These are phyloP conservation scores for Conchocele bisecta DNA, from an alignment of 2,888 invertebrate genomes.

Conservation along the genomic window DNA sequence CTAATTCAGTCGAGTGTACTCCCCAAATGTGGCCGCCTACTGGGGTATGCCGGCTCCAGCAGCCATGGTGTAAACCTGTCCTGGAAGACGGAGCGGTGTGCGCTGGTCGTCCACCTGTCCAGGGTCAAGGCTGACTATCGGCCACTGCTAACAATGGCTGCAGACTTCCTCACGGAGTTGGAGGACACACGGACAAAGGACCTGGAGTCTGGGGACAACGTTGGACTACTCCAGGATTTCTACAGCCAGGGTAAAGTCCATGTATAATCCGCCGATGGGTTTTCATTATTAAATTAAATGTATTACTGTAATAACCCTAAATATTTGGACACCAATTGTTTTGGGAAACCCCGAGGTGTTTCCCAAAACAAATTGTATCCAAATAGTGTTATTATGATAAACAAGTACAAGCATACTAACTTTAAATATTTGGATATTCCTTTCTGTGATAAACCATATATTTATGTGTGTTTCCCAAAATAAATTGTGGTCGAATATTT, in stretches of 20 bases:
- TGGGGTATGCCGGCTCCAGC: conserved; percentile 86
- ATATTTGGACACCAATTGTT: no score
- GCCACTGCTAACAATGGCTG: conserved; percentile 51
- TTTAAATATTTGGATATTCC: no score
- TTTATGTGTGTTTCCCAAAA: no score
- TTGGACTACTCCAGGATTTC: conserved; percentile 61
- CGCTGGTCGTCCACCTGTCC: conserved; percentile 79
- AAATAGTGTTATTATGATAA: no score
- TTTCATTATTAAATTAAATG: no score
- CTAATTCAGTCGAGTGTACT: conserved; percentile 83
- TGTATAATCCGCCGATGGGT: no score
- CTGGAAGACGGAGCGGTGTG: conserved; percentile 85
- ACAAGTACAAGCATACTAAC: no score
- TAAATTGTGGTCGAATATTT: no score
- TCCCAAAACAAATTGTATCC: no score
- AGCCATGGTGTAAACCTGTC: conserved; percentile 86
- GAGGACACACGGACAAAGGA: conserved; percentile 54
- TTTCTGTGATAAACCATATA: no score
- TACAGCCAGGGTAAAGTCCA: conserved; percentile 67
- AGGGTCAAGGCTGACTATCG: conserved; percentile 31
- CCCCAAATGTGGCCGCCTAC: conserved; percentile 86
- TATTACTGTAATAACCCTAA: no score
- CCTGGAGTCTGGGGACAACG: conserved; percentile 27
- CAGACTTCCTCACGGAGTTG: conserved; percentile 52
- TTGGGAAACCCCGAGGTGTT: no score